Base-by-base conservation (phyloP, 2,888 invertebrate species). In the Macaria notata region DNA sequence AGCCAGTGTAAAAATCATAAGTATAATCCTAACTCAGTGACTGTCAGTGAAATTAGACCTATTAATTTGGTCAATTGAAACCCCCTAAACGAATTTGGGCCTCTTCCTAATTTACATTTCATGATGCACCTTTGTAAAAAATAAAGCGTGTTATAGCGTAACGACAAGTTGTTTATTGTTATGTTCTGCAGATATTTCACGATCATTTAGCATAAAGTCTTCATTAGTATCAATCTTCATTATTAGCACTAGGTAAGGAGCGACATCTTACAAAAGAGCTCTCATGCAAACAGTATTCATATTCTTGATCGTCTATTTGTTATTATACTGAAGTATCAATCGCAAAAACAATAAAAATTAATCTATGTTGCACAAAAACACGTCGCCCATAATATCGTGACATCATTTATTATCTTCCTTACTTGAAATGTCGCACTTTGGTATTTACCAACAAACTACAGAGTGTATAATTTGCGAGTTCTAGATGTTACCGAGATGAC, bases 141-240 rank as follows among this genome's bases (percentile, higher is more conserved):
- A 6, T 36, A 36, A 6, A 3, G 5, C 33, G 3, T 7, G 4
- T 36, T 7, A 36, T 36, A 6, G 33, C 33, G 33, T 19, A 36
- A 36, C 7, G 33, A 36, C 33, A 36, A 19, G 38, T 41, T 9
- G 41, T 41, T 41, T 4, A 8, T 41, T 41, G 9, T 41, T 36
- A 36, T 36, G 41, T 41, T 41, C 41, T n/a, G 4, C 56, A 57
- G 53, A 59, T 61, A 50, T 64, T 70, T 70, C 65, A 54, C 60
- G 63, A 69, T 30, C 64, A 66, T 56, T 76, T 75, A 73, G 56
- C 71, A 69, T 62, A 62, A 65, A 29, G 50, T 49, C 55, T 62
- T 63, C 54, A 69, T 75, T 75, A 78, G 63, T 67, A 64, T 63
- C n/a, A 46, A 58, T 9, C 33, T 36, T 6, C 33, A 7, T 59